Evolutionary conservation across 2,113 vertebrate species (phyloP).

Genomic region (Oncorhynchus clarkii): DNA sequence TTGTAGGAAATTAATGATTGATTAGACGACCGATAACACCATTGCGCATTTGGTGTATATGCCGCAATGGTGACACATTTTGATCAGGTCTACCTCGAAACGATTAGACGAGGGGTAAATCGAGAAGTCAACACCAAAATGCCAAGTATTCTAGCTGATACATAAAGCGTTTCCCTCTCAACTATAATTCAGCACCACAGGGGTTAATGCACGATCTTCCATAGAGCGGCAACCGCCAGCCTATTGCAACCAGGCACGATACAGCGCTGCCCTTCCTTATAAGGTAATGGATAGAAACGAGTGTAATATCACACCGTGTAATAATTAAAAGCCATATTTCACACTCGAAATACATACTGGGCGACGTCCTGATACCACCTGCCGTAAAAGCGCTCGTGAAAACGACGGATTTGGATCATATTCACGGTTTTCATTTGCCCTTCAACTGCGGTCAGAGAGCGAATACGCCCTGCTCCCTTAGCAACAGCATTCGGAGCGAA

Average conservation of each 20-base stretch:
- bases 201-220: conserved; percentile 70
- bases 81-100: no score
- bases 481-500: conserved; percentile 56
- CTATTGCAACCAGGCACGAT: conserved; percentile 70
- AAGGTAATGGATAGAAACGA: conserved; percentile 70
- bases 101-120: no score
- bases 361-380: not conserved
- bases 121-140: not conserved
- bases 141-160: not conserved
- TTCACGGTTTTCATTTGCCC: conserved; percentile 47
- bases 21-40: no score
- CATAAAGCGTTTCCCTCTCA: not conserved
- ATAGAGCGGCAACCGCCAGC: conserved; percentile 69
- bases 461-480: conserved; percentile 75
- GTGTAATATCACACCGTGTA: conserved; percentile 46
- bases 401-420: conserved; percentile 22
- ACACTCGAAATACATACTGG: conserved; percentile 8
- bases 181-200: conserved; percentile 70
- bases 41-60: no score
- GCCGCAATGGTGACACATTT: no score
- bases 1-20: no score
- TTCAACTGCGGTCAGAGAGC: conserved; percentile 64
- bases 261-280: conserved; percentile 76
- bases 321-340: conserved; percentile 42
- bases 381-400: conserved; percentile 25